phyloP scores from a whole-genome alignment of 2,797 vertebrate species.

The Protosalanx chinensis region DNA sequence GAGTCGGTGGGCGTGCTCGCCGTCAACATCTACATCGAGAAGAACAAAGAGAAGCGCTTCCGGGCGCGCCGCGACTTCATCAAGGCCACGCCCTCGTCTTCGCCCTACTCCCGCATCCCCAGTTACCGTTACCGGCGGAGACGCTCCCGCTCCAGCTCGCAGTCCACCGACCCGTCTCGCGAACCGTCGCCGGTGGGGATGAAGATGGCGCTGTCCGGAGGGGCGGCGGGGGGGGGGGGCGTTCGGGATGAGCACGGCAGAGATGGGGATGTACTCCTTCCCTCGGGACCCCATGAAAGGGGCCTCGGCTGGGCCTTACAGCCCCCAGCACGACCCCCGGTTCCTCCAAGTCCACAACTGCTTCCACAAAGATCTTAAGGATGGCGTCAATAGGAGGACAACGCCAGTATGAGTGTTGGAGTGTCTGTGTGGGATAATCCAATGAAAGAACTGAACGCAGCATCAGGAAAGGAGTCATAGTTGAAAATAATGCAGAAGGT shows the following conservation, averaged over 20 bases:
- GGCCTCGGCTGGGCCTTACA: constrained; percentile 79
- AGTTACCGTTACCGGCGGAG: constrained; percentile 87
- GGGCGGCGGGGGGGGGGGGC: constrained; percentile 45
- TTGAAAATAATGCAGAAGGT: too few species aligned
- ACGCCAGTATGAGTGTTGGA: constrained; percentile 81
- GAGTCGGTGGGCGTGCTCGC: constrained; percentile 92
- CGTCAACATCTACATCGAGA: constrained; percentile 96
- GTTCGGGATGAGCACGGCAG: constrained; percentile 67
- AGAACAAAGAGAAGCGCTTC: constrained; percentile 89
- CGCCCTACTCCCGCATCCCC: constrained; percentile 89
- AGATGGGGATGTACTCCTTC: constrained; percentile 90
- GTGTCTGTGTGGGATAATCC: neutral
- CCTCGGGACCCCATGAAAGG: constrained; percentile 84
- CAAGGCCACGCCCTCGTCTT: constrained; percentile 80
- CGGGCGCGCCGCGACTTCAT: constrained; percentile 82
- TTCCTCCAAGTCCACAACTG: constrained; percentile 94
- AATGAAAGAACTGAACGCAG: neutral
- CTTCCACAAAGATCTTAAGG: constrained; percentile 90
- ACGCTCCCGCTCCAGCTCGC: constrained; percentile 86
- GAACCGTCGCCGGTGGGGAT: constrained; percentile 84
- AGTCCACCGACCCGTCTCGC: constrained; percentile 87
- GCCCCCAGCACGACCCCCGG: constrained; percentile 80
- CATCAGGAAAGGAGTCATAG: too few species aligned
- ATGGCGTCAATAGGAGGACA: constrained; percentile 87
- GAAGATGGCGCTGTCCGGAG: constrained; percentile 68